Conservation (phyloP, 2,113 vertebrate genomes). For the Xenopus laevis region DNA sequence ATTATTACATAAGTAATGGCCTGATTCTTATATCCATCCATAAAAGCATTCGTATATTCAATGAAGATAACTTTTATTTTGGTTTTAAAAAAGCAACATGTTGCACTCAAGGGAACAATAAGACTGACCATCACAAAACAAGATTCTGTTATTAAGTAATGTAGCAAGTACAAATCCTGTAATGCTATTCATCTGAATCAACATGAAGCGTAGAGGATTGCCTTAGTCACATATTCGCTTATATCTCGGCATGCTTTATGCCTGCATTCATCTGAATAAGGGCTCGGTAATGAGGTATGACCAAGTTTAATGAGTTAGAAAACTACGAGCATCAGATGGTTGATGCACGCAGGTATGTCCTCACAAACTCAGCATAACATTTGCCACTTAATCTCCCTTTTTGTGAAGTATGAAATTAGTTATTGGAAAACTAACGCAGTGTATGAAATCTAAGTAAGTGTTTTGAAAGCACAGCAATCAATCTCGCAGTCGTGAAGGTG, state of each 20-base stretch:
- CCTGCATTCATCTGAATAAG: slow-evolving; percentile 15
- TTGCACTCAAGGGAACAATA: no score
- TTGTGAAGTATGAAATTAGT: slow-evolving; percentile 28
- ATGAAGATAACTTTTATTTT: no score
- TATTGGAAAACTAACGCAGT: slow-evolving; percentile 14
- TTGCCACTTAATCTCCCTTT: slow-evolving; percentile 22
- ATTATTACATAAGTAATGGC: no score
- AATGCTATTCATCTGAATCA: neutral
- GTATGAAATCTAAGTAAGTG: slow-evolving; percentile 1
- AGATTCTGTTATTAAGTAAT: neutral
- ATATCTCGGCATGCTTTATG: slow-evolving; percentile 28
- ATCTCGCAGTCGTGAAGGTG: neutral
- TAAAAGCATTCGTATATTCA: no score
- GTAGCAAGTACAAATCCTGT: neutral
- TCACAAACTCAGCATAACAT: slow-evolving; percentile 7
- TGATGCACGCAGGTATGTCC: slow-evolving; percentile 7
- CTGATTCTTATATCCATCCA: no score
- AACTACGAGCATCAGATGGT: slow-evolving; percentile 33
- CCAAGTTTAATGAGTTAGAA: slow-evolving; percentile 36
- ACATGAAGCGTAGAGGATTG: slow-evolving; percentile 1
- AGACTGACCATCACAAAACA: no score
- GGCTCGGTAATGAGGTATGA: slow-evolving; percentile 36
- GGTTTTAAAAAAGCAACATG: no score
- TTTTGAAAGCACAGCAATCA: slow-evolving; percentile 5
- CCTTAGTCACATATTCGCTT: slow-evolving; percentile 3